Conservation (phyloP, 1,140 invertebrate genomes). For the Lysiphlebus fabarum region DNA sequence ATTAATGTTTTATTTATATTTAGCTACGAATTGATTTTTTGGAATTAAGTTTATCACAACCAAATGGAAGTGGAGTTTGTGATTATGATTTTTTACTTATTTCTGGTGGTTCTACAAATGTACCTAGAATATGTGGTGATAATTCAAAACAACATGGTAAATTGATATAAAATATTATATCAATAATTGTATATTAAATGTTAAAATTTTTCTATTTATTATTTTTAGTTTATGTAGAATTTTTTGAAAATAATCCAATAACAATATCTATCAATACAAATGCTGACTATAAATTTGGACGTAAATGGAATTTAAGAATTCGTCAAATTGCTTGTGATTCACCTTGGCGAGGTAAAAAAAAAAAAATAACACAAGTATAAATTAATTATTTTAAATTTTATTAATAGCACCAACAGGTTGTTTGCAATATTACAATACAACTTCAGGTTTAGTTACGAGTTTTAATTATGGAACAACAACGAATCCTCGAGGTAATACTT, state of each 20-base stretch:
- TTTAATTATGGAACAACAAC: conserved; percentile 71
- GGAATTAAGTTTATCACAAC: conserved; percentile 69
- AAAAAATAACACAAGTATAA: conserved; percentile 19
- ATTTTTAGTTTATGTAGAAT: conserved; percentile 72
- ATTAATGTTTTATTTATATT: conserved; percentile 35
- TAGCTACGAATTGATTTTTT: conserved; percentile 75
- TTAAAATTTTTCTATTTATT: no score
- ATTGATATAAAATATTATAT: no score
- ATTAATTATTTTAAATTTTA: conserved; percentile 14
- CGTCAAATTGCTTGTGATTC: conserved; percentile 72
- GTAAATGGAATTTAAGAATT: conserved; percentile 75
- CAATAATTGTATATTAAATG: no score
- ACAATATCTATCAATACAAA: conserved; percentile 67
- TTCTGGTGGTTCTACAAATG: conserved; percentile 62
- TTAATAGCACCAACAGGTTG: conserved; percentile 72
- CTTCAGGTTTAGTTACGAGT: conserved; percentile 65
- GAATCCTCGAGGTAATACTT: conserved; percentile 51
- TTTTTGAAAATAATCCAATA: conserved; percentile 65
- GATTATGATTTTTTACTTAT: conserved; percentile 67
- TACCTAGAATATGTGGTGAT: conserved; percentile 74
- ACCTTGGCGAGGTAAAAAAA: conserved; percentile 57
- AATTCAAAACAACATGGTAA: conserved; percentile 77
- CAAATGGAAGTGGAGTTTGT: conserved; percentile 70
- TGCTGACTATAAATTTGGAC: conserved; percentile 56
- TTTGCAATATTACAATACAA: conserved; percentile 70